These are phyloP conservation scores for Eriocheir sinensis DNA, from an alignment of 1,140 invertebrate species.

Conservation along the genomic window DNA sequence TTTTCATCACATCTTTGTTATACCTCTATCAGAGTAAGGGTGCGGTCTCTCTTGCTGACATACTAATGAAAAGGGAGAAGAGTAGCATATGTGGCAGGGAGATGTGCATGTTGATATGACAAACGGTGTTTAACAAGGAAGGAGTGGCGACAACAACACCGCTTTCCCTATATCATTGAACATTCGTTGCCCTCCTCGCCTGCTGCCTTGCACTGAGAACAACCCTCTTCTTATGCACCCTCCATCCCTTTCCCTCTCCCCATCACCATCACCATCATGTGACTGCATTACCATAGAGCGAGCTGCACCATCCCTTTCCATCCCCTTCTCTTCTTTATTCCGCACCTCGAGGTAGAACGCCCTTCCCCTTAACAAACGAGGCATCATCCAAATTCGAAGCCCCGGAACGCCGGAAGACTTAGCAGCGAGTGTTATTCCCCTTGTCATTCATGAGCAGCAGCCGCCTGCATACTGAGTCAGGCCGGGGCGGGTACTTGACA, in stretches of 20 bases:
- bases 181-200: background rate
- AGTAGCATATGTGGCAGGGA: too few relatives aligned
- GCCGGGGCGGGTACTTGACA: background rate
- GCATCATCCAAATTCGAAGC: background rate
- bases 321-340: background rate
- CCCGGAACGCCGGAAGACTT: background rate
- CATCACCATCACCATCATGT: background rate
- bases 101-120: too few relatives aligned
- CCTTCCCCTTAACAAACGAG: background rate
- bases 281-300: background rate
- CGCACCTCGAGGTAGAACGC: background rate
- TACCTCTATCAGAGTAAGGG: too few relatives aligned
- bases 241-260: background rate
- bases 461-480: background rate
- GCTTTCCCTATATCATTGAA: too few relatives aligned
- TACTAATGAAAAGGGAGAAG: too few relatives aligned
- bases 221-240: background rate
- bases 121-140: too few relatives aligned
- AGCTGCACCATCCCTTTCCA: background rate
- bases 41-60: too few relatives aligned
- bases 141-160: too few relatives aligned
- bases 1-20: too few relatives aligned
- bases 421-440: background rate
- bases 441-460: background rate
- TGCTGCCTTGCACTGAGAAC: too few relatives aligned